Evolutionary conservation across 2,888 invertebrate species (phyloP).

Genomic region (Tuberolachnus salignus): DNA sequence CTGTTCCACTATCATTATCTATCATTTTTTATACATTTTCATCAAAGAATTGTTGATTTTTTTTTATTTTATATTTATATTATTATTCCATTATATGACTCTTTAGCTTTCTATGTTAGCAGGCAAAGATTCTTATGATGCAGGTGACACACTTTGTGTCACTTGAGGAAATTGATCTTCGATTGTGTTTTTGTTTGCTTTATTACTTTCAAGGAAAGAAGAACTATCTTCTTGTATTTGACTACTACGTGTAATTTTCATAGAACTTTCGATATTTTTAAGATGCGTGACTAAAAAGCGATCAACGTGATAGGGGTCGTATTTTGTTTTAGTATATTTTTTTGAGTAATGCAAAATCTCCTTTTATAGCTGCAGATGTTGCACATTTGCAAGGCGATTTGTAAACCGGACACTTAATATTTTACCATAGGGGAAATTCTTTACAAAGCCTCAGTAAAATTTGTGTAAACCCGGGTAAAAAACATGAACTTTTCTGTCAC

Average conservation of each 20-base stretch:
- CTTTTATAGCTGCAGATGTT: not conserved
- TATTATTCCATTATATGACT: too few relatives aligned
- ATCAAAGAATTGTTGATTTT: not conserved
- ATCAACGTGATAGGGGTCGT: not conserved
- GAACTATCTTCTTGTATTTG: not conserved
- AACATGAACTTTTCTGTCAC: not conserved
- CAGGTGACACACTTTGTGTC: too few relatives aligned
- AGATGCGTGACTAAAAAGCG: not conserved
- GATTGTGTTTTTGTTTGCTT: too few relatives aligned
- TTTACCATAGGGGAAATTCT: constrained; percentile 6
- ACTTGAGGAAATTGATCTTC: too few relatives aligned
- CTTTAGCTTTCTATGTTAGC: too few relatives aligned
- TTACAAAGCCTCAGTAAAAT: not conserved
- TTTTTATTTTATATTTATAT: too few relatives aligned
- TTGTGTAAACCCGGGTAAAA: not conserved
- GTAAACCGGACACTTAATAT: not conserved
- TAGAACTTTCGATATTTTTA: not conserved
- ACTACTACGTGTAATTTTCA: not conserved
- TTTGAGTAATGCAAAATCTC: not conserved
- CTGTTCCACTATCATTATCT: too few relatives aligned
- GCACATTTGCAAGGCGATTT: not conserved
- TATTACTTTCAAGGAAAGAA: too few relatives aligned
- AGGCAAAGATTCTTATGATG: too few relatives aligned
- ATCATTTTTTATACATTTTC: not conserved
- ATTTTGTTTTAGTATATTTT: not conserved